phyloP scores from a whole-genome alignment of 2,113 vertebrate genomes.

The Pachycephala philippinensis region DNA sequence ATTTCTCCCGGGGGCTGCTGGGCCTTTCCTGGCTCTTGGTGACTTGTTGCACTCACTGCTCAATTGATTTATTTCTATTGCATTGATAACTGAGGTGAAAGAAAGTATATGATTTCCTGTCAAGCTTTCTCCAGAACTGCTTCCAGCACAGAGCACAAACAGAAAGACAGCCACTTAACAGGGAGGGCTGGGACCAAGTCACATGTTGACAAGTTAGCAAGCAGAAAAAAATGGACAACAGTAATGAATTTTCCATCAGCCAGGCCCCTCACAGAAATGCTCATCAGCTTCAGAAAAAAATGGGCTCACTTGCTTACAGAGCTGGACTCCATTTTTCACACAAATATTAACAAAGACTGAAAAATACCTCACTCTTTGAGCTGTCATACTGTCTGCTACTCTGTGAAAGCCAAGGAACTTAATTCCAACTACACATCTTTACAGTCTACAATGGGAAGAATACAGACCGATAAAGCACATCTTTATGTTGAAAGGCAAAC shows the following conservation, averaged over 20 bases:
- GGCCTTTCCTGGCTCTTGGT: not conserved
- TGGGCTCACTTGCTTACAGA: not conserved
- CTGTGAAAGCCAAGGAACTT: not conserved
- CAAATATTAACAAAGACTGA: not conserved
- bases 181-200: not conserved
- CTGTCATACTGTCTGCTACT: not conserved
- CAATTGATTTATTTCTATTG: not conserved
- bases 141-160: not conserved
- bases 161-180: not conserved
- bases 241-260: not conserved
- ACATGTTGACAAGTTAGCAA: rapidly evolving
- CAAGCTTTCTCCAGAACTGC: not conserved
- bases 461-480: not conserved
- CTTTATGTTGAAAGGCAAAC: not conserved
- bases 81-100: not conserved
- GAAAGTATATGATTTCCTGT: not conserved
- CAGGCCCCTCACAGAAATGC: not conserved
- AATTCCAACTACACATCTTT: not conserved
- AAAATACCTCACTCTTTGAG: not conserved
- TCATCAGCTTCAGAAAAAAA: not conserved
- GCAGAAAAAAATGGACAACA: rapidly evolving
- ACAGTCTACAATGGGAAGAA: not conserved
- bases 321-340: not conserved
- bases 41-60: not conserved
- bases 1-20: rapidly evolving